Percentiles rank a stretch among this genome's conserved stretches.
phyloP scores from a whole-genome alignment of 2,113 vertebrate genomes.

The Dissostichus mawsoni region DNA sequence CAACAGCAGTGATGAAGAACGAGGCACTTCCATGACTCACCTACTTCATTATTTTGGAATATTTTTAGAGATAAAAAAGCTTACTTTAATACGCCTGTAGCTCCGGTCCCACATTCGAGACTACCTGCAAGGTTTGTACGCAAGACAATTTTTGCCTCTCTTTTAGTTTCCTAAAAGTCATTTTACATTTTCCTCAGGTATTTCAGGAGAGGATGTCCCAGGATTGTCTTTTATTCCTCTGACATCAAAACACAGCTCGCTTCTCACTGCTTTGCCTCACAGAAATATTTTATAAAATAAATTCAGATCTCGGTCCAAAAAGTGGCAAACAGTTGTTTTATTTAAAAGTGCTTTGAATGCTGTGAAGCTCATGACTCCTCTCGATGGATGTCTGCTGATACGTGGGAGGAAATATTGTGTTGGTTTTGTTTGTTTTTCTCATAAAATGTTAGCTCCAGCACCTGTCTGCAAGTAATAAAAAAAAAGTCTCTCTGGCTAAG shows the following conservation, averaged over 20 bases:
- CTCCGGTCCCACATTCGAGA: constrained; percentile 45
- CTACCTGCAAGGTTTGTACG: constrained; percentile 15
- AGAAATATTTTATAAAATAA: constrained; percentile 17
- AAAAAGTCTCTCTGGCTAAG: constrained; percentile 4
- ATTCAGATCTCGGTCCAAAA: constrained; percentile 37
- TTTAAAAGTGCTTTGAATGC: constrained; percentile 31
- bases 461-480: constrained; percentile 2
- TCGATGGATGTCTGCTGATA: constrained; percentile 37
- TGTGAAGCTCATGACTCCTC: constrained; percentile 42
- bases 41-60: constrained; percentile 64
- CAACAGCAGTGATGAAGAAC: constrained; percentile 26
- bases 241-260: constrained; percentile 32
- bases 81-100: constrained; percentile 19
- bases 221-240: constrained; percentile 28
- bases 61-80: constrained; percentile 62
- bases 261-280: constrained; percentile 14
- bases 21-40: constrained; percentile 35
- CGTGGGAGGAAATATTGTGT: constrained; percentile 38
- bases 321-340: constrained; percentile 36
- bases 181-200: constrained; percentile 40
- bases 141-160: constrained; percentile 29
- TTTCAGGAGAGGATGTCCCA: constrained; percentile 48
- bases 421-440: constrained; percentile 27
- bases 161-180: constrained; percentile 22
- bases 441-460: constrained; percentile 15